These are phyloP conservation scores for Cordylochernes scorpioides DNA, from an alignment of 2,888 invertebrate species.

Conservation along the genomic window DNA sequence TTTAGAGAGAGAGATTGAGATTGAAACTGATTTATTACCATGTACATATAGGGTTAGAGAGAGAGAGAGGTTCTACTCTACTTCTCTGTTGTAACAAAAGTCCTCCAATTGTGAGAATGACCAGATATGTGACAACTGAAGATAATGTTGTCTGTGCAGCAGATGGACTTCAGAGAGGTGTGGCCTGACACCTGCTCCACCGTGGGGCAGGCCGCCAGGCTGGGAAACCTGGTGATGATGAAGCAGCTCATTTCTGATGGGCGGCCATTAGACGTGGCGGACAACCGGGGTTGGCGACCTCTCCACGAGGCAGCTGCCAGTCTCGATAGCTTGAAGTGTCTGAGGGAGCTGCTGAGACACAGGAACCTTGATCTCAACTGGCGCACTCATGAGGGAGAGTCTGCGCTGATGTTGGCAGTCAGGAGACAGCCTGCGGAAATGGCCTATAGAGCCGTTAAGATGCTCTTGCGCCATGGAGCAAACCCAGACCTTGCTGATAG, in stretches of 20 bases:
- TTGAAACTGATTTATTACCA: too few relatives aligned
- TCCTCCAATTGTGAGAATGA: too few relatives aligned
- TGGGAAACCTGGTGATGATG: constrained; percentile 10
- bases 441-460: constrained; percentile 11
- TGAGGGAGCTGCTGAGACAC: constrained; percentile 12
- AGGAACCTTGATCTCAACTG: constrained; percentile 17
- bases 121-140: too few relatives aligned
- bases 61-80: too few relatives aligned
- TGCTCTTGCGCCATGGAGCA: constrained; percentile 19
- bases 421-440: constrained; percentile 11
- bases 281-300: constrained; percentile 24
- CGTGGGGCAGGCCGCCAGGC: constrained; percentile 11
- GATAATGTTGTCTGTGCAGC: too few relatives aligned
- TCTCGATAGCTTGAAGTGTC: constrained; percentile 17
- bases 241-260: constrained; percentile 13
- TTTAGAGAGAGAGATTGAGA: too few relatives aligned
- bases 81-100: too few relatives aligned
- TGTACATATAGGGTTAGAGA: too few relatives aligned
- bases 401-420: constrained; percentile 19
- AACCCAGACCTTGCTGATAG: constrained; percentile 17
- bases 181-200: constrained; percentile 13
- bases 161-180: constrained; percentile 14
- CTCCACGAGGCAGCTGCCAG: constrained; percentile 21
- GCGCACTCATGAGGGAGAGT: constrained; percentile 20
- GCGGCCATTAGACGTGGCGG: constrained; percentile 20